These are phyloP conservation scores for Sula dactylatra DNA, from an alignment of 2,113 vertebrate species.

Conservation along the genomic window DNA sequence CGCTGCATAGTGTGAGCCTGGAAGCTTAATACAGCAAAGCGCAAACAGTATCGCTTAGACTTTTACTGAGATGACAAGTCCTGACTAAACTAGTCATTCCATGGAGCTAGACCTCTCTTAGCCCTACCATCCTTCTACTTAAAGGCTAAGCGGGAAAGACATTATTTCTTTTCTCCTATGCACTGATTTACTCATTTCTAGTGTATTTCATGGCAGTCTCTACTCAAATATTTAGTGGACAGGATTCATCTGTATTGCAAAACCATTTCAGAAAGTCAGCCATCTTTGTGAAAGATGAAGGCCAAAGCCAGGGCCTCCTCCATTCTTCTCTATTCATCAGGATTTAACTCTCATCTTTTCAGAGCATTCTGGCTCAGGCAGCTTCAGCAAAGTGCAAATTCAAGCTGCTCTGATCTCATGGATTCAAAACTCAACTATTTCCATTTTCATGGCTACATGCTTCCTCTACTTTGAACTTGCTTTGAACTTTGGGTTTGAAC, in stretches of 20 bases:
- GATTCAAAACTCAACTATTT: slow-evolving; percentile 39
- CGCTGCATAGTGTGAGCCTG: neutral
- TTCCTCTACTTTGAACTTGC: slow-evolving; percentile 51
- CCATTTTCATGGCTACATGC: slow-evolving; percentile 21
- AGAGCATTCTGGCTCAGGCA: neutral
- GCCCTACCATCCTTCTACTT: neutral
- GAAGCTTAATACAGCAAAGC: neutral
- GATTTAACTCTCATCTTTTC: slow-evolving; percentile 32
- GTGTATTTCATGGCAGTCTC: neutral
- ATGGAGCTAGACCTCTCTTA: neutral
- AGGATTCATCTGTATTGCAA: neutral
- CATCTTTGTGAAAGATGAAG: neutral
- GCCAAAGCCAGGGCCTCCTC: neutral
- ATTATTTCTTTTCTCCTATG: neutral
- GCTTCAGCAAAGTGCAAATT: slow-evolving; percentile 38
- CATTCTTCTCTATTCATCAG: neutral
- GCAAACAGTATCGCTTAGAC: neutral
- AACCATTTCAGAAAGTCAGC: neutral
- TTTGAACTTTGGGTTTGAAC: slow-evolving; percentile 47
- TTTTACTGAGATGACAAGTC: neutral
- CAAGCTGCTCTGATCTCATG: slow-evolving; percentile 19
- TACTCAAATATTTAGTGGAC: neutral
- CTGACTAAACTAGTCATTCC: neutral
- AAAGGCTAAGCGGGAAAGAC: neutral
- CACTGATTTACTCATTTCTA: neutral